Evolutionary conservation across 1,140 invertebrate genomes (phyloP).

Genomic region (Asbolus verrucosus): DNA sequence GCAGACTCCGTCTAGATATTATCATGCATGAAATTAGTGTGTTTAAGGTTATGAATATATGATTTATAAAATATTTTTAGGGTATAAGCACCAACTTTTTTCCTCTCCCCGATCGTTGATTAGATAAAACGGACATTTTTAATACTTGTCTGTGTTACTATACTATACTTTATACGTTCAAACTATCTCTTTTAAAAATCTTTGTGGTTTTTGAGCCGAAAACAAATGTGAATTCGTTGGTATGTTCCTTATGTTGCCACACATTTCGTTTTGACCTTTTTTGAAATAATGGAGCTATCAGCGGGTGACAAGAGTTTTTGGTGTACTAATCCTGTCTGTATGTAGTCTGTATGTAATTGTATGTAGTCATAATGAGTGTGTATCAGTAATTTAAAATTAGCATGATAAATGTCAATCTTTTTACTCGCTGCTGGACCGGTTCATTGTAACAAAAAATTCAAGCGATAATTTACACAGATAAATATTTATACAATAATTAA

Average conservation of each 20-base stretch:
- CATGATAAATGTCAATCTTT: slow-evolving; percentile 31
- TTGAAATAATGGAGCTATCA: too few relatives aligned
- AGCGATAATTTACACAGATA: slow-evolving; percentile 38
- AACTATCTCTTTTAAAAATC: slow-evolving; percentile 19
- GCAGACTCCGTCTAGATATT: slow-evolving; percentile 38
- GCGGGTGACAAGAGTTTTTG: not conserved
- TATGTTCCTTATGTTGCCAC: slow-evolving; percentile 25
- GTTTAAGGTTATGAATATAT: slow-evolving; percentile 40
- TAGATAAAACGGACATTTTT: slow-evolving; percentile 31
- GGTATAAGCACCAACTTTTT: not conserved
- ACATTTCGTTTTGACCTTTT: slow-evolving; percentile 18
- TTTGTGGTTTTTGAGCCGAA: slow-evolving; percentile 38
- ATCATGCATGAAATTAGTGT: slow-evolving; percentile 38
- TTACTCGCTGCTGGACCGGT: slow-evolving; percentile 17
- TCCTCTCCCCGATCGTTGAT: slow-evolving; percentile 11
- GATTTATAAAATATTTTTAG: slow-evolving; percentile 43
- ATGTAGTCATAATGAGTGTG: not conserved
- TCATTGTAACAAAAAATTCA: slow-evolving; percentile 18
- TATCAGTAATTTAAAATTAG: slow-evolving; percentile 17
- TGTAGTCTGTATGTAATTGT: slow-evolving; percentile 24
- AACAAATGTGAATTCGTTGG: slow-evolving; percentile 35
- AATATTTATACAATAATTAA: slow-evolving; percentile 39
- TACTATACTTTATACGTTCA: slow-evolving; percentile 30
- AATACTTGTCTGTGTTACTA: slow-evolving; percentile 31
- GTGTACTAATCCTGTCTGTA: too few relatives aligned